Evolutionary conservation across 2,113 vertebrate genomes (phyloP), one percentile per base, ranked within the genome.

Genomic region (Oreochromis tanganicae): DNA sequence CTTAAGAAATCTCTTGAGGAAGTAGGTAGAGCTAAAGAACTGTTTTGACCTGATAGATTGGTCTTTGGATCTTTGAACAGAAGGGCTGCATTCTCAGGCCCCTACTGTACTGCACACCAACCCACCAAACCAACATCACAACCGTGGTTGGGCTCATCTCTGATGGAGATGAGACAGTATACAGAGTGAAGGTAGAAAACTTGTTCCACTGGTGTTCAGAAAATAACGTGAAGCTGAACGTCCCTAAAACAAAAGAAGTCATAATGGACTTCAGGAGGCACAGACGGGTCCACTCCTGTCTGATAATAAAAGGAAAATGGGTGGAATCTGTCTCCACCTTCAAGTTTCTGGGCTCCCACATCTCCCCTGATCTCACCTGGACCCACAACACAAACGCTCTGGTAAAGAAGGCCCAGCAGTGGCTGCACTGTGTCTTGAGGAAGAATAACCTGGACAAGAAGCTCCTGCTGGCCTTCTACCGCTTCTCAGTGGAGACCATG

Each of bases 371-470:
- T 36, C 9, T 36, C 59, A 36, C 59, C 59, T 1, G 17, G 4
- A 63, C 59, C 0, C 59, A 63, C 59, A 36, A 36, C 59, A 63
- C 32, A 36, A 36, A n/a, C 1, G 0, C 3, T 36, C 59, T n/a
- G 0, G 32, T 63, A 36, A 0, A 36, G 5, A 36, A 63, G 57
- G 56, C 27, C 56, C 56, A 32, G 7, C 27, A 59, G 56, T 16
- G 27, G 14, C 56, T 59, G 56, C 13, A 32, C 14, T 0, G 3
- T 63, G 59, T 63, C 59, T 19, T 63, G 9, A 63, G 0, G 29
- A 19, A 63, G 16, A 63, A 63, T 63, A 63, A 63, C 3, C 59
- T 63, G 59, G 59, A 63, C 32, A 32, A 36, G 32, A 63, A 36
- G 32, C 59, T 63, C 32, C 59, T n/a, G 11, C 9, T n/a, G 59